These are phyloP conservation scores for Nemotelus pantherinus DNA, from an alignment of 2,888 invertebrate species.

Conservation along the genomic window DNA sequence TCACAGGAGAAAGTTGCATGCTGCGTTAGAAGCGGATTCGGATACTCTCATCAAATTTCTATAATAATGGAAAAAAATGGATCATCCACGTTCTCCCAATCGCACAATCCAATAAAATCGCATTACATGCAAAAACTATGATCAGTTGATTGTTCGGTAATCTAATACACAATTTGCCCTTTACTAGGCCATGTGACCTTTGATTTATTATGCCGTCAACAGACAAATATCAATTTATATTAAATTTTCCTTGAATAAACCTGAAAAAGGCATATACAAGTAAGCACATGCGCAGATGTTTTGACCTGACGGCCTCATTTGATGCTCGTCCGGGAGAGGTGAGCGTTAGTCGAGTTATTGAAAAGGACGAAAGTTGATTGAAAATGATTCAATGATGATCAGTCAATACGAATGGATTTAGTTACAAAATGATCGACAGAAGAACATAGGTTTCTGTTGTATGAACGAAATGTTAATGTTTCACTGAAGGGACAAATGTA, in stretches of 20 bases:
- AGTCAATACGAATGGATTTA: slow-evolving; percentile 6
- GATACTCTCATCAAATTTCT: not conserved
- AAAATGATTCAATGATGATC: slow-evolving; percentile 6
- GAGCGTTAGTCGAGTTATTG: not conserved
- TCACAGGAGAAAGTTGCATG: not conserved
- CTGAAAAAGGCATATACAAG: slow-evolving; percentile 1
- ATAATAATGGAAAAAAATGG: not conserved
- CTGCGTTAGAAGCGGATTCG: slow-evolving; percentile 12
- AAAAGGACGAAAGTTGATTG: not conserved
- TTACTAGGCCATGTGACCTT: not conserved
- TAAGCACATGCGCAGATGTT: slow-evolving; percentile 22
- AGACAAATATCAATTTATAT: slow-evolving; percentile 40
- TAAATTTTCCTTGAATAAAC: slow-evolving; percentile 27
- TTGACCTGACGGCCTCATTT: slow-evolving; percentile 26
- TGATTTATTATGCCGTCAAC: slow-evolving; percentile 18
- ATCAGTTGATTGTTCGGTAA: no score
- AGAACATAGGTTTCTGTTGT: no score
- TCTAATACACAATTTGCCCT: not conserved
- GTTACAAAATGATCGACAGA: not conserved
- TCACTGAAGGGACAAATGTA: no score
- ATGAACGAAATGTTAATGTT: no score
- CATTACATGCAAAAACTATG: slow-evolving; percentile 31
- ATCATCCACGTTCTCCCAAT: slow-evolving; percentile 6
- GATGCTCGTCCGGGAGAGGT: not conserved
- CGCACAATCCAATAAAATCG: slow-evolving; percentile 39